A percentile compares a stretch with the other conserved stretches of the same genome.
These are phyloP conservation scores for Varanus komodoensis DNA, from an alignment of 2,113 vertebrate species.

Conservation along the genomic window DNA sequence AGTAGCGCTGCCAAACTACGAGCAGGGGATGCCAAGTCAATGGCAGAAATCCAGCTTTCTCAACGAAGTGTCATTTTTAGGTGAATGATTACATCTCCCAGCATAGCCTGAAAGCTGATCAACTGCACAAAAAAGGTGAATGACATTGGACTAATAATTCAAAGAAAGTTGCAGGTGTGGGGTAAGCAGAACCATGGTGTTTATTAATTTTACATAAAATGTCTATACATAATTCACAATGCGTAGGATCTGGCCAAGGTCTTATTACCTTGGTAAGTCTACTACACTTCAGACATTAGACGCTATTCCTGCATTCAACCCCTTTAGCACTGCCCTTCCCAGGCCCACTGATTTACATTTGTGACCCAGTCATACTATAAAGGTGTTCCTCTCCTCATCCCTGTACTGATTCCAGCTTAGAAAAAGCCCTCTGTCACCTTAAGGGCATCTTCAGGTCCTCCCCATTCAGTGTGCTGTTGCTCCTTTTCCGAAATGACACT, in stretches of 20 bases:
- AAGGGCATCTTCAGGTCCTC: too few relatives aligned
- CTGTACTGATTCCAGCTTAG: too few relatives aligned
- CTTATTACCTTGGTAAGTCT: background rate
- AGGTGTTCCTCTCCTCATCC: too few relatives aligned
- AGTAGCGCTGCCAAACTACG: background rate
- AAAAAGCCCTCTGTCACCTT: too few relatives aligned
- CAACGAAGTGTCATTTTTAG: background rate
- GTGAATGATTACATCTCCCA: background rate
- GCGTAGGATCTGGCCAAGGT: background rate
- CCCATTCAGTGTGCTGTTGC: too few relatives aligned
- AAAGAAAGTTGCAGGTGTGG: background rate
- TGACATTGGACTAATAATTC: background rate
- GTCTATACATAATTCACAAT: background rate
- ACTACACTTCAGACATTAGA: too few relatives aligned
- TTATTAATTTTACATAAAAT: background rate
- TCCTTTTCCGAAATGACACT: too few relatives aligned
- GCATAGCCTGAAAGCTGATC: too few relatives aligned
- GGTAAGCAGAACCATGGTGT: background rate
- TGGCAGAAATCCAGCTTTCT: background rate
- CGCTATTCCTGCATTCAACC: too few relatives aligned
- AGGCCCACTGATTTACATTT: too few relatives aligned
- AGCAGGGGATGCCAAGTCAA: background rate
- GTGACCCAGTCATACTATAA: too few relatives aligned
- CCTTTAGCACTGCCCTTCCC: too few relatives aligned
- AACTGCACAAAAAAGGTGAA: background rate